Base-by-base conservation (phyloP, 2,888 invertebrate species). In the Rotaria magnacalcarata region DNA sequence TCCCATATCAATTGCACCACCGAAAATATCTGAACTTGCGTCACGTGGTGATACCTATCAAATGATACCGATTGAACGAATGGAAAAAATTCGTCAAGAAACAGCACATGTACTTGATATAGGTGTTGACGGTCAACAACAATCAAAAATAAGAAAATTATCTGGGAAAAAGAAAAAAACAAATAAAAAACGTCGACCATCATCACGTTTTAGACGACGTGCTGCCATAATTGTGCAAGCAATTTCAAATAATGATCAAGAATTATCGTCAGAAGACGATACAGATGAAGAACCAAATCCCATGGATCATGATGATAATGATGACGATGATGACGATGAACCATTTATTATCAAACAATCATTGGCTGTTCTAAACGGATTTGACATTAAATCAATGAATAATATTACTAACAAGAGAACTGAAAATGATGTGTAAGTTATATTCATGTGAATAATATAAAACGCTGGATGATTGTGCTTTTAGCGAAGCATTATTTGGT, bases 81-180 rank as follows among this genome's bases (percentile, higher is more conserved):
- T 80, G 80, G 47, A 80, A 47, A 0, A 80, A 80, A 80, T 80
- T n/a, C 43, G 80, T n/a, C 47, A 80, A 47, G 47, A 80, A 47
- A 80, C 80, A 11, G 80, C 43, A 21, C 80, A 80, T 47, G 80
- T 80, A 80, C 47, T 80, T 21, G 47, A 80, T 47, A 0, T 47
- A 14, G 80, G 47, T 80, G n/a, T 80, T 80, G 80, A 80, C 47
- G 80, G 80, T 24, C 47, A 80, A 80, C 80, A 47, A n/a, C 24
- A 80, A 80, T 47, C 43, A 47, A 80, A 80, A n/a, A 67, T 67
- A 19, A 80, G 47, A n/a, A 80, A 80, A n/a, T 47, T 24, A 24
- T 47, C 11, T 24, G 47, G 43, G n/a, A 80, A 80, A 16, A 80
- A 80, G n/a, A 80, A 80, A 43, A 80, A 80, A 47, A 10, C 47